Base-by-base conservation (phyloP, 2,797 vertebrate genomes). In the Cottoperca gobio region DNA sequence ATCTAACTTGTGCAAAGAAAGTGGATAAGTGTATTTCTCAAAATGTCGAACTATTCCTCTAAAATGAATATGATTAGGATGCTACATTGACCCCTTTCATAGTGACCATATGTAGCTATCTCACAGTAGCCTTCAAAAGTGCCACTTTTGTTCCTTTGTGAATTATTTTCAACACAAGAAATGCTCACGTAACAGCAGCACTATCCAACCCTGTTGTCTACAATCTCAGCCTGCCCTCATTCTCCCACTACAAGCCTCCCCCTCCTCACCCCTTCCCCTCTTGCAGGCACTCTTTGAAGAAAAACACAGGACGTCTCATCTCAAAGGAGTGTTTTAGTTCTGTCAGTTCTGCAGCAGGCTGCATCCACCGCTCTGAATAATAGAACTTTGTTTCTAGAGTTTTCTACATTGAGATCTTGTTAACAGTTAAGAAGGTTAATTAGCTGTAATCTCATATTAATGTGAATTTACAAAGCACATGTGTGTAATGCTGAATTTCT, bases 261-360 rank as follows among this genome's bases (percentile, higher is more conserved):
- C 69, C 79, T 24, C 57, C 37, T 37, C 57, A 33, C 67, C 69
- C 45, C 48, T 70, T 74, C 68, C 73, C 45, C 55, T 45, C 73
- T 64, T 13, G 65, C 48, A 79, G 79, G 74, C 73, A 70, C 40
- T 39, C 88, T 87, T 86, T 85, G 82, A 87, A 88, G 84, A 77
- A 86, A 81, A 84, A 87, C 79, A 83, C 81, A 82, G 61, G 61
- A 81, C 42, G 57, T 75, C 79, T 83, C 85, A 70, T 84, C 70
- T 84, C 76, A 76, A 70, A 76, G 63, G 57, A 82, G 72, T 72
- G 76, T 79, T 84, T 88, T 78, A 78, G 75, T 80, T 73, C n/a
- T n/a, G n/a, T n/a, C n/a, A n/a, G n/a, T n/a, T n/a, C 28, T 61
- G 49, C 69, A 79, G 68, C 70, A 28, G 65, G 58, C 76, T 52